Evolutionary conservation across 2,113 vertebrate species (phyloP).

Genomic region (Oenanthe melanoleuca): DNA sequence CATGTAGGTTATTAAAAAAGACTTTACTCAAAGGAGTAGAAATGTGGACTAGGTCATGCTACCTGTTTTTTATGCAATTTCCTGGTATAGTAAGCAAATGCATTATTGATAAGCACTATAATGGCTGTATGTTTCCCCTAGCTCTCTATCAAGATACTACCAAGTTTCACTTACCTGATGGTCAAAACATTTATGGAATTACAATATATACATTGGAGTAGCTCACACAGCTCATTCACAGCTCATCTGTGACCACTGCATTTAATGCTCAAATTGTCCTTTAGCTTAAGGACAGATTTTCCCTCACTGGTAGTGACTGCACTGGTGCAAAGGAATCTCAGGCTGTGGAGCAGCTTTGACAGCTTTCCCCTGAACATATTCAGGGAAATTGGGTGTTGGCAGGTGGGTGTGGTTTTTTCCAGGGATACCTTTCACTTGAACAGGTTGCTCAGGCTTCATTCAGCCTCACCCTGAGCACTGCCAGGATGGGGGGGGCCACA

Average conservation of each 20-base stretch:
- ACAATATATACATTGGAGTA: background rate
- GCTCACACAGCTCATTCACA: background rate
- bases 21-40: background rate
- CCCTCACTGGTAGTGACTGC: background rate
- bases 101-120: background rate
- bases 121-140: background rate
- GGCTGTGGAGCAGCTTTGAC: background rate
- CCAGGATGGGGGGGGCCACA: background rate
- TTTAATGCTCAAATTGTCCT: background rate
- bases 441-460: background rate
- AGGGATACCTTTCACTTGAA: background rate
- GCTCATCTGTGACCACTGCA: background rate
- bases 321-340: background rate
- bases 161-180: background rate
- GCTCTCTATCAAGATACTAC: background rate
- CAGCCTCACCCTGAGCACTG: background rate
- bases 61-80: background rate
- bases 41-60: background rate
- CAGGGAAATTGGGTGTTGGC: background rate
- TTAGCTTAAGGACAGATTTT: background rate
- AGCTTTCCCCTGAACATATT: background rate
- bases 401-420: background rate
- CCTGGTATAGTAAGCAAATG: background rate
- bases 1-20: background rate
- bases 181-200: background rate